Evolutionary conservation across 2,113 vertebrate species (phyloP).

Genomic region (Lonchura striata): DNA sequence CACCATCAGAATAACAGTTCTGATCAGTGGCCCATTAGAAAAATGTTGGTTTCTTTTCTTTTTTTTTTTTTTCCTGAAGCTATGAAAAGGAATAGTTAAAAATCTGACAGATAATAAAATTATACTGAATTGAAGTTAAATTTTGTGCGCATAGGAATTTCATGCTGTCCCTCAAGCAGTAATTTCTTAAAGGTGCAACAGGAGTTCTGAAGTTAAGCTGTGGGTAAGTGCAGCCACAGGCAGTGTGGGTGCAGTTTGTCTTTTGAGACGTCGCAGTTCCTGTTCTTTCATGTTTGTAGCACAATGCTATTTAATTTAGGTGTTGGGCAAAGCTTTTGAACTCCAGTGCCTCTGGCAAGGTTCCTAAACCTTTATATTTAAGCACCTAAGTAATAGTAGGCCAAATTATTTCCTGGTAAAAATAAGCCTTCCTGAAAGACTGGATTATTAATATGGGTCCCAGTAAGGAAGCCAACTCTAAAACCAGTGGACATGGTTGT

Average conservation of each 20-base stretch:
- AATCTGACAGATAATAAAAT: slow-evolving; percentile 41
- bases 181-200: not conserved
- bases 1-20: slow-evolving; percentile 75
- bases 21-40: slow-evolving; percentile 75
- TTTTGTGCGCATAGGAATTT: not conserved
- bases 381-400: not conserved
- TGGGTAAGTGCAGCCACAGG: not conserved
- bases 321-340: not conserved
- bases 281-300: slow-evolving; percentile 5
- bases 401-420: not conserved
- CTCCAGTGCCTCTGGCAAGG: not conserved
- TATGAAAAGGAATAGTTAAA: slow-evolving; percentile 46
- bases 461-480: not conserved
- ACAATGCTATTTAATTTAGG: not conserved
- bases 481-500: not conserved
- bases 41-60: not conserved
- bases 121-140: not conserved
- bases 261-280: not conserved
- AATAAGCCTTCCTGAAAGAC: not conserved
- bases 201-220: not conserved
- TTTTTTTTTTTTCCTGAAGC: not conserved
- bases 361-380: not conserved
- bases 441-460: not conserved
- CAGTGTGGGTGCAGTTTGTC: not conserved
- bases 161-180: not conserved